Percentiles rank a stretch among this genome's conserved stretches.
phyloP scores from a whole-genome alignment of 2,113 vertebrate genomes.

The Scytalopus superciliaris region DNA sequence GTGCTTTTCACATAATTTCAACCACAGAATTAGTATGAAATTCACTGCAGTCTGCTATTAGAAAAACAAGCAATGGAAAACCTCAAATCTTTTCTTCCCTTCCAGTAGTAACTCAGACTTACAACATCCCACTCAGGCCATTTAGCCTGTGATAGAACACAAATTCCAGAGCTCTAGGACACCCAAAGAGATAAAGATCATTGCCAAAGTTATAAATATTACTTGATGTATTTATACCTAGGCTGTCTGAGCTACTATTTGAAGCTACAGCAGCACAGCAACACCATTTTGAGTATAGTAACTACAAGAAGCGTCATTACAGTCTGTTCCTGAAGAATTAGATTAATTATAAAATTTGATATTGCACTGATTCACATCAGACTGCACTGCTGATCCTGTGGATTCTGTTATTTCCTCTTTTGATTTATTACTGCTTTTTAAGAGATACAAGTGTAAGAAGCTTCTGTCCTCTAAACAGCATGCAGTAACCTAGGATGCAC shows the following conservation, averaged over 20 bases:
- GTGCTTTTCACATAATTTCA: background rate
- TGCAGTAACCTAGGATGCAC: background rate
- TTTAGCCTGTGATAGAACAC: background rate
- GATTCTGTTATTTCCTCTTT: background rate
- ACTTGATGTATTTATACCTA: background rate
- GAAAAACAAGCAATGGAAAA: constrained; percentile 3
- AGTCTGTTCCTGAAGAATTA: background rate
- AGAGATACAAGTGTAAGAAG: background rate
- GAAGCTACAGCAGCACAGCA: background rate
- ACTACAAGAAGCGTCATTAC: background rate
- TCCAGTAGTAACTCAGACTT: background rate
- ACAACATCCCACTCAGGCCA: background rate
- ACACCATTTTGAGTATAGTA: background rate
- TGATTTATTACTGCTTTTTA: background rate
- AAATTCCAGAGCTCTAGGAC: constrained; percentile 23
- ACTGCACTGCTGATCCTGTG: background rate
- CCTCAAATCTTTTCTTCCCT: background rate
- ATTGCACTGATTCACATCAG: background rate
- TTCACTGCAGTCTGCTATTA: background rate
- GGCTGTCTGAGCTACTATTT: background rate
- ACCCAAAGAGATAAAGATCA: background rate
- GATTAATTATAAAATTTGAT: background rate
- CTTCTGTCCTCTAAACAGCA: background rate
- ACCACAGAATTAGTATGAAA: background rate
- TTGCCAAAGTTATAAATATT: constrained; percentile 18